These are phyloP conservation scores for Lasioglossum vierecki DNA, from an alignment of 2,888 invertebrate species.

Conservation along the genomic window DNA sequence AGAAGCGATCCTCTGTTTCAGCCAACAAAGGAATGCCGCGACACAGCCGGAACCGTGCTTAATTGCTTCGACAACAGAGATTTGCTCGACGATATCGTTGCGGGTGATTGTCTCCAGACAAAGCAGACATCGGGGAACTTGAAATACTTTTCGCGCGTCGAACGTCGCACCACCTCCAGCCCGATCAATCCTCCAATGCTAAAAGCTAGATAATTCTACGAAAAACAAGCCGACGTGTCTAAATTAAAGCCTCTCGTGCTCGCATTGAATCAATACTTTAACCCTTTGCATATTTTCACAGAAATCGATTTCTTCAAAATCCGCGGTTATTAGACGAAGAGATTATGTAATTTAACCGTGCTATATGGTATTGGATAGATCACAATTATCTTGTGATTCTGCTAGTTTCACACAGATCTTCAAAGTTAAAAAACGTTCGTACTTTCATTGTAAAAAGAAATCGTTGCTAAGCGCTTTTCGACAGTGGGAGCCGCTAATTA, in stretches of 20 bases:
- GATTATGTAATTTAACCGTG: too few relatives aligned
- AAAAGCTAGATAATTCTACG: background rate
- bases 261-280: background rate
- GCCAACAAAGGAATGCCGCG: background rate
- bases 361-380: too few relatives aligned
- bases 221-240: too few relatives aligned
- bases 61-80: constrained; percentile 8
- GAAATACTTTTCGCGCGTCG: background rate
- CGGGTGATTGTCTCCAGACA: background rate
- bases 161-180: background rate
- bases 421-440: too few relatives aligned
- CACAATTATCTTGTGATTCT: too few relatives aligned
- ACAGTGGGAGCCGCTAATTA: background rate
- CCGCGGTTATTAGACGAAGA: too few relatives aligned
- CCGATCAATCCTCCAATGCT: background rate
- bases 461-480: background rate
- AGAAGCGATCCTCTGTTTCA: background rate
- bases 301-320: too few relatives aligned
- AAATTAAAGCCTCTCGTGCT: background rate
- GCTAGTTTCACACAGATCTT: too few relatives aligned
- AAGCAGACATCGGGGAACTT: background rate
- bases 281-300: too few relatives aligned
- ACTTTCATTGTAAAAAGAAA: too few relatives aligned
- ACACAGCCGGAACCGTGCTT: background rate
- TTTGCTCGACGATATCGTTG: background rate